Evolutionary conservation across 2,888 invertebrate species (phyloP), one percentile per base, ranked within the genome.

Genomic region (Maniola hyperantus): DNA sequence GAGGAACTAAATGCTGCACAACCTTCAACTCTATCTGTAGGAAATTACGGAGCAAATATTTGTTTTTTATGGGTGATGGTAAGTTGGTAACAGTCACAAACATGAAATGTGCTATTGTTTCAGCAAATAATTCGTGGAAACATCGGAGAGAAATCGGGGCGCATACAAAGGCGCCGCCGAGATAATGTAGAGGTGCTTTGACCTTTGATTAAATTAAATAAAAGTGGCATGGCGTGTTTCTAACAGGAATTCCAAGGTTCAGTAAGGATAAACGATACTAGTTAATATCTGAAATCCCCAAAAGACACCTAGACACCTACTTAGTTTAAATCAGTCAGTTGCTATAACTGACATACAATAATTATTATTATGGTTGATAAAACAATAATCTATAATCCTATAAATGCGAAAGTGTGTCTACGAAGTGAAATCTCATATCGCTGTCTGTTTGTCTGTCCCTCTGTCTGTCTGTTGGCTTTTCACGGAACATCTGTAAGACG

Each of bases 81-180:
- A 70, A 73, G 66, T 77, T 80, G 74, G 81, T 80, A 77, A 79
- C 78, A 77, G 79, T 77, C 77, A 81, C 82, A 84, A 83, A 86
- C 79, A 81, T 81, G 78, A 83, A 87, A 78, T 79, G 82, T 83
- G 84, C 81, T 90, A 89, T 91, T 91, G 90, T 89, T 89, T 88
- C 83, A 88, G 88, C 87, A 91, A 91, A 91, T 91, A 89, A 83
- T 91, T 88, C 91, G 81, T 78, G 81, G 91, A 91, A 89, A 84
- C 83, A 79, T 83, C 78, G 76, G 80, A 84, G 77, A 75, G 89
- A 89, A 91, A 91, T 91, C 89, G 86, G 87, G 80, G 77, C 74
- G 73, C 78, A 79, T 72, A 83, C 84, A 83, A 84, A 88, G 83
- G 79, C 75, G 77, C 83, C 85, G 85, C 79, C 71, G 74, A 79